Conservation (phyloP, 2,888 invertebrate species). For the Macropis europaea region DNA sequence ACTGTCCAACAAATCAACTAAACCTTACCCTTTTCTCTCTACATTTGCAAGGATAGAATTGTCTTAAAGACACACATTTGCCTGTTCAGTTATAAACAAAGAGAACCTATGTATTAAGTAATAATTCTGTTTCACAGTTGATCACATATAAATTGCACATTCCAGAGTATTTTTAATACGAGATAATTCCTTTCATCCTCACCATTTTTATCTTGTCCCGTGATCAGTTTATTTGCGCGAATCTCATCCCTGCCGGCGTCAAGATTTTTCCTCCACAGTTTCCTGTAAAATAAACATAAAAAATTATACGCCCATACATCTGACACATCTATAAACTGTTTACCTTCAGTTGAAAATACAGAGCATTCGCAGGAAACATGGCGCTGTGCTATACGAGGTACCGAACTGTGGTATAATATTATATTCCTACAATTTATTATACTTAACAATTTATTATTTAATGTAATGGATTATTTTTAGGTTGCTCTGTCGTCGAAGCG, state of each 20-base stretch:
- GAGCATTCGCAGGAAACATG: slow-evolving; percentile 53
- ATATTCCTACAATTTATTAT: not conserved
- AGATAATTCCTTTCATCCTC: not conserved
- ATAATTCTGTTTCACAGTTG: too few relatives aligned
- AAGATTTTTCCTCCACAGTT: too few relatives aligned
- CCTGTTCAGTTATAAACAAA: too few relatives aligned
- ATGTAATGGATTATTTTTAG: slow-evolving; percentile 58
- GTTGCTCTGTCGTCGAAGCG: slow-evolving; percentile 63
- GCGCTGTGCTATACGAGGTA: slow-evolving; percentile 70
- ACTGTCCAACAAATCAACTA: not conserved
- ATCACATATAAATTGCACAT: too few relatives aligned
- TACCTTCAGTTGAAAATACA: not conserved
- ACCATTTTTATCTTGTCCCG: not conserved
- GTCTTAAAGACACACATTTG: too few relatives aligned
- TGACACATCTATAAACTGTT: not conserved
- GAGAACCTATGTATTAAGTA: too few relatives aligned
- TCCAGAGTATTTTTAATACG: not conserved
- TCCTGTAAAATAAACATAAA: not conserved
- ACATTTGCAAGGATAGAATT: not conserved
- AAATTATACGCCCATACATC: not conserved
- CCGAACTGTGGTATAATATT: not conserved
- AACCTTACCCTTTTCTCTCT: not conserved
- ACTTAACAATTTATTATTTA: slow-evolving; percentile 8
- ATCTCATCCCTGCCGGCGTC: too few relatives aligned
- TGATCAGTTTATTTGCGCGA: too few relatives aligned